Conservation (phyloP, 2,888 invertebrate species). For the Priocnemis perturbator region DNA sequence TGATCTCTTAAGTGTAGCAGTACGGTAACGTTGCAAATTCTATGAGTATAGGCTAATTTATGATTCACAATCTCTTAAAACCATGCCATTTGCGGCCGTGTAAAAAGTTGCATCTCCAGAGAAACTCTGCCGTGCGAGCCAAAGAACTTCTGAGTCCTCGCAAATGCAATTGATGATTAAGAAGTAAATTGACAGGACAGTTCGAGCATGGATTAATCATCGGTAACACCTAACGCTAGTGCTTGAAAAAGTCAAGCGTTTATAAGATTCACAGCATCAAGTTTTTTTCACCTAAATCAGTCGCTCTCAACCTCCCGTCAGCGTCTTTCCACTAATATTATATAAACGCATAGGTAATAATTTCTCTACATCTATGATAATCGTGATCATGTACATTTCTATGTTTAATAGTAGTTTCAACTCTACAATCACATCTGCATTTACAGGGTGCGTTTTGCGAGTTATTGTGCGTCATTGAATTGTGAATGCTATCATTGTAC, state of each 20-base stretch:
- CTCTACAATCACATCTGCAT: constrained; percentile 71
- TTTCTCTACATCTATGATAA: constrained; percentile 32
- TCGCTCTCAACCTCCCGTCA: constrained; percentile 32
- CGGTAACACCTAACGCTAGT: constrained; percentile 52
- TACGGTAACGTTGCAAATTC: too few species aligned
- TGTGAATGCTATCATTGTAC: constrained; percentile 44
- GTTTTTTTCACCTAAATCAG: constrained; percentile 57
- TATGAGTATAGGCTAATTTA: too few species aligned
- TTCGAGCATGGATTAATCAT: constrained; percentile 61
- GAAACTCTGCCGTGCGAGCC: neutral
- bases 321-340: constrained; percentile 41
- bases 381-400: constrained; percentile 46
- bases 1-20: neutral
- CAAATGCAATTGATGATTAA: constrained; percentile 33
- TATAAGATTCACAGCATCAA: constrained; percentile 62
- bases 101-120: too few species aligned
- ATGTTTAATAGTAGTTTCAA: constrained; percentile 57
- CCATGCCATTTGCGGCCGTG: too few species aligned
- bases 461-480: constrained; percentile 74
- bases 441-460: constrained; percentile 72
- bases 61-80: too few species aligned
- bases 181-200: constrained; percentile 48
- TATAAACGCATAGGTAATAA: constrained; percentile 41
- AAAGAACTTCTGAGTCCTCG: constrained; percentile 47
- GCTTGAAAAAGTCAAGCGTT: constrained; percentile 58